Evolutionary conservation across 2,888 invertebrate species (phyloP).

Genomic region (Neoscelio sp.): DNA sequence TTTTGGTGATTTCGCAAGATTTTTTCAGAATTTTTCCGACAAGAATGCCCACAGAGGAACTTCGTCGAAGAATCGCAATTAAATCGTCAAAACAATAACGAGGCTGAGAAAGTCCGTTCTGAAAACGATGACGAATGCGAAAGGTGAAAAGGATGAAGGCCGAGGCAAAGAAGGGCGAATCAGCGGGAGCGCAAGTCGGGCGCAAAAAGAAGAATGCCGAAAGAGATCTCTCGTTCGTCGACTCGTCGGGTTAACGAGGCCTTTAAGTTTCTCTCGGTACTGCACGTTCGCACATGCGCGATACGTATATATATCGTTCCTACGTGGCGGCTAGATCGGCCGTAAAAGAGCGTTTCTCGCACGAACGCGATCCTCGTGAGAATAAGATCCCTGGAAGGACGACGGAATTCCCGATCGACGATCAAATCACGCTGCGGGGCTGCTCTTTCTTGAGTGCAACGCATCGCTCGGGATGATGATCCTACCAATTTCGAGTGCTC

Average conservation of each 20-base stretch:
- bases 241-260: slow-evolving; percentile 53
- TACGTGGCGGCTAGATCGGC: slow-evolving; percentile 11
- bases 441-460: slow-evolving; percentile 35
- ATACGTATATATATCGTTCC: neutral
- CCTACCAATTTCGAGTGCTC: slow-evolving; percentile 23
- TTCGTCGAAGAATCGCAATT: slow-evolving; percentile 15
- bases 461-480: slow-evolving; percentile 25
- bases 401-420: slow-evolving; percentile 58
- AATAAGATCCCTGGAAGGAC: slow-evolving; percentile 49
- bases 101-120: neutral
- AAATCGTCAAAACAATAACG: neutral
- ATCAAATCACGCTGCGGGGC: slow-evolving; percentile 54
- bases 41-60: no score
- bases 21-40: no score
- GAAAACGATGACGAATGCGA: slow-evolving; percentile 35
- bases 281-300: slow-evolving; percentile 27
- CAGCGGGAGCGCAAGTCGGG: slow-evolving; percentile 5
- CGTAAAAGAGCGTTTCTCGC: slow-evolving; percentile 18
- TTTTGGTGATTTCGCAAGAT: no score
- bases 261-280: slow-evolving; percentile 38
- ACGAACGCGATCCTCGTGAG: slow-evolving; percentile 65
- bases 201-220: slow-evolving; percentile 22
- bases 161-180: neutral
- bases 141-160: slow-evolving; percentile 25
- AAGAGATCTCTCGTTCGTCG: slow-evolving; percentile 12